Evolutionary conservation across 2,113 vertebrate species (phyloP).

Genomic region (Tiliqua scincoides): DNA sequence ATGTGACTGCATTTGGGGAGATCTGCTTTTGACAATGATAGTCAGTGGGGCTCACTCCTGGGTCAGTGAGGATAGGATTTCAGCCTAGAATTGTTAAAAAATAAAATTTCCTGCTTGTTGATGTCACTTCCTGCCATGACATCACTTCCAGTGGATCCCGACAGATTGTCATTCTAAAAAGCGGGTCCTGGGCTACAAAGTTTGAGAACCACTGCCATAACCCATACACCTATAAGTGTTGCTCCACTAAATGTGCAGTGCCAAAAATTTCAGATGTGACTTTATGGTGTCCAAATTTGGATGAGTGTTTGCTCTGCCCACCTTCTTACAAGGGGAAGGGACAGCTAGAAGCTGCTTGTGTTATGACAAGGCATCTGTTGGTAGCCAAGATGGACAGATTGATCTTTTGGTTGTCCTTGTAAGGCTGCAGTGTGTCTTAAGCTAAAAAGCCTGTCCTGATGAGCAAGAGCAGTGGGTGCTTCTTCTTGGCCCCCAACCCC

Average conservation of each 20-base stretch:
- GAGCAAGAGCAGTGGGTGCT: neutral
- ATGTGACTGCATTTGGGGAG: no score
- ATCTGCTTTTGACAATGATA: no score
- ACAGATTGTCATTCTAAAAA: no score
- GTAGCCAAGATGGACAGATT: neutral
- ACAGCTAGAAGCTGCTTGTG: neutral
- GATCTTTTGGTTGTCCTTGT: neutral
- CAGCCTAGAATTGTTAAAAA: no score
- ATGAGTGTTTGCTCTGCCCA: slow-evolving; percentile 37
- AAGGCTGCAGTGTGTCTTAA: neutral
- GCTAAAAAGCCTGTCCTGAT: neutral
- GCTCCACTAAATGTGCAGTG: slow-evolving; percentile 49
- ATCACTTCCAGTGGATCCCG: no score
- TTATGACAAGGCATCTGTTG: no score
- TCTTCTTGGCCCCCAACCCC: neutral
- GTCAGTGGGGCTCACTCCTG: no score
- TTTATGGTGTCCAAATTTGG: slow-evolving; percentile 11
- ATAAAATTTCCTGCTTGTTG: no score
- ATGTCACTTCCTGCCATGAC: no score
- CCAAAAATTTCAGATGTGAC: slow-evolving; percentile 35
- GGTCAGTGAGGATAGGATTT: no score
- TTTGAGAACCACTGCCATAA: no score
- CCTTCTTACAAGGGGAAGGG: slow-evolving; percentile 28
- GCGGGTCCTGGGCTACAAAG: no score
- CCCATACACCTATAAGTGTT: neutral